phyloP scores from a whole-genome alignment of 1,140 invertebrate genomes.

The Ceratoteleas bidentatus region DNA sequence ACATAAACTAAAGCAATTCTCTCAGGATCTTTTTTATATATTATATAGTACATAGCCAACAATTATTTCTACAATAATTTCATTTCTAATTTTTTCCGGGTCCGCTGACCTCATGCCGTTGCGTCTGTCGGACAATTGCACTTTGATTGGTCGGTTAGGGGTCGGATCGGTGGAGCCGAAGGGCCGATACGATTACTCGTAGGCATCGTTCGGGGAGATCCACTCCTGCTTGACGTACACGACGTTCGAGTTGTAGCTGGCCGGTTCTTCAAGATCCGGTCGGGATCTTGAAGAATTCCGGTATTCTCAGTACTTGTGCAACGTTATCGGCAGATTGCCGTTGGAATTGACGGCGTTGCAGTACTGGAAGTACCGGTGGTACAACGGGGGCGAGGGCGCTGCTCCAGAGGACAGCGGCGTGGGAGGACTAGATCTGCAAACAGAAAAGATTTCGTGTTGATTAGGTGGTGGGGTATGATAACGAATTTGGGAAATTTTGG shows the following conservation, averaged over 20 bases:
- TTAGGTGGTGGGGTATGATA: not conserved
- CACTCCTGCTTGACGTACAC: slow-evolving; percentile 80
- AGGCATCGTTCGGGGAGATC: slow-evolving; percentile 71
- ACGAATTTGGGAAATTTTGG: too few species aligned
- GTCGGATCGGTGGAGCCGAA: not conserved
- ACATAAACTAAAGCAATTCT: too few species aligned
- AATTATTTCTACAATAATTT: too few species aligned
- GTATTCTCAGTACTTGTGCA: slow-evolving; percentile 81
- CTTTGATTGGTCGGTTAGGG: not conserved
- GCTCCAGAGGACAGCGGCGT: slow-evolving; percentile 77
- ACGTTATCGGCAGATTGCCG: slow-evolving; percentile 79
- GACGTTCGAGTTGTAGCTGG: slow-evolving; percentile 71
- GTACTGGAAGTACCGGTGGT: slow-evolving; percentile 80
- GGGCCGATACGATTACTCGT: slow-evolving; percentile 20
- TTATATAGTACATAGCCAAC: too few species aligned
- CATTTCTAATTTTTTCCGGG: too few species aligned
- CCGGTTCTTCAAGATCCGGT: slow-evolving; percentile 59
- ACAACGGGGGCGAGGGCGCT: slow-evolving; percentile 77
- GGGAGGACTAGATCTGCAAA: slow-evolving; percentile 78
- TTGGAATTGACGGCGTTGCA: slow-evolving; percentile 79
- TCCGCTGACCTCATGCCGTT: too few species aligned
- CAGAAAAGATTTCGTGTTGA: slow-evolving; percentile 15
- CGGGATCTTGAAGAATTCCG: slow-evolving; percentile 78
- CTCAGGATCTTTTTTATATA: not conserved
- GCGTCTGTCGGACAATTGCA: not conserved